Conservation (phyloP, 1,140 invertebrate genomes). For the Drosophila sp. region DNA sequence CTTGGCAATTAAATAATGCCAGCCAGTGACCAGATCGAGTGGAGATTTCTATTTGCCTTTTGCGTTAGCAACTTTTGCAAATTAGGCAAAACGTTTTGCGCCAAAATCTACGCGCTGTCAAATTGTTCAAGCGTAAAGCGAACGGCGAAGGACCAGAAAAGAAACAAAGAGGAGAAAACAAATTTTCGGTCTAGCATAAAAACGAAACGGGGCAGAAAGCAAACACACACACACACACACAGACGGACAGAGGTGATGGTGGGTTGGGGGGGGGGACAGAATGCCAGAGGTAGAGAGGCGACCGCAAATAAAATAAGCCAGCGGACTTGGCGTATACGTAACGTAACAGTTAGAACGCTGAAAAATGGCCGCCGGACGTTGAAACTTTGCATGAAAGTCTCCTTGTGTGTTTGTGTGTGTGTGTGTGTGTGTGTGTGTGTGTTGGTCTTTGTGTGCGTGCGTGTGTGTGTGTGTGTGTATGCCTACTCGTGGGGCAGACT, state of each 20-base stretch:
- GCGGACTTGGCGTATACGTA: constrained; percentile 72
- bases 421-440: constrained; percentile 25
- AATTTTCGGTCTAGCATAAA: constrained; percentile 53
- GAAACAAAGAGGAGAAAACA: constrained; percentile 28
- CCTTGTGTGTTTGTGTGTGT: constrained; percentile 15
- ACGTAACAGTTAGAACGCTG: constrained; percentile 60
- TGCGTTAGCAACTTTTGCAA: constrained; percentile 66
- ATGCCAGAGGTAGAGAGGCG: constrained; percentile 24
- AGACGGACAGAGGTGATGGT: neutral
- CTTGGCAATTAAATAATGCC: constrained; percentile 71
- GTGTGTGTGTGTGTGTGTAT: constrained; percentile 2
- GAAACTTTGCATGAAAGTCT: constrained; percentile 57
- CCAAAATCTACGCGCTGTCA: constrained; percentile 80
- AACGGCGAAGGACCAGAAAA: neutral
- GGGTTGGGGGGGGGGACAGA: neutral
- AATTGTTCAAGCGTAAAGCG: constrained; percentile 76
- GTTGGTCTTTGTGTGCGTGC: constrained; percentile 16
- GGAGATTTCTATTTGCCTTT: constrained; percentile 27
- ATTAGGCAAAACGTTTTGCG: constrained; percentile 81
- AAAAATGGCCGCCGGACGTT: constrained; percentile 70
- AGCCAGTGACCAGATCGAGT: constrained; percentile 40
- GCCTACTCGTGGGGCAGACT: constrained; percentile 3
- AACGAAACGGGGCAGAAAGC: constrained; percentile 38
- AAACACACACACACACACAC: constrained; percentile 15
- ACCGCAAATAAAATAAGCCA: constrained; percentile 74